These are phyloP conservation scores for Choreutis nemorana DNA, from an alignment of 2,888 invertebrate species.

Conservation along the genomic window DNA sequence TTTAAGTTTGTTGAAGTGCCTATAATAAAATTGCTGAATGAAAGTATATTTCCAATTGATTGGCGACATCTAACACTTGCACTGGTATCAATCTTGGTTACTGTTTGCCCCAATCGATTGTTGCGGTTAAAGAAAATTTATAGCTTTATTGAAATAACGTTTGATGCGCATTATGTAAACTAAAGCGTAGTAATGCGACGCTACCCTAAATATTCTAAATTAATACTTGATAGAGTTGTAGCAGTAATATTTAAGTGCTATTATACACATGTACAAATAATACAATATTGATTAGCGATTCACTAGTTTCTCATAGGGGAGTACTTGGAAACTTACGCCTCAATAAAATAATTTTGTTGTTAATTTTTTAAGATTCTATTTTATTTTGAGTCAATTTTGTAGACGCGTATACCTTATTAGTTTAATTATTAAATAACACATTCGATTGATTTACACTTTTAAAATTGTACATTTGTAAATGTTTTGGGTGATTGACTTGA, in stretches of 20 bases:
- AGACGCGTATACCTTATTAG: constrained; percentile 38
- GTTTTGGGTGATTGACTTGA: too few relatives aligned
- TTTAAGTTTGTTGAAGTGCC: too few relatives aligned
- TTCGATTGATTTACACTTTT: constrained; percentile 1
- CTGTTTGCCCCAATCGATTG: too few relatives aligned
- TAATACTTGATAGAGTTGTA: constrained; percentile 41
- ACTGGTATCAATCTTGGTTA: too few relatives aligned
- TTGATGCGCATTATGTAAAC: neutral
- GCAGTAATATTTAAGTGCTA: constrained; percentile 47
- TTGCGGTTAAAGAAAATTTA: neutral
- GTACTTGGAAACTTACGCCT: constrained; percentile 21
- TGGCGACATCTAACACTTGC: too few relatives aligned
- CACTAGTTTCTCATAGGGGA: constrained; percentile 36
- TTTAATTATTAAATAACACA: constrained; percentile 36
- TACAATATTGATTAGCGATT: constrained; percentile 51
- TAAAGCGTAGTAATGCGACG: constrained; percentile 6
- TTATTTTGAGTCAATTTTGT: constrained; percentile 45
- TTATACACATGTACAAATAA: constrained; percentile 56
- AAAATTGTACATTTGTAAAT: constrained; percentile 25
- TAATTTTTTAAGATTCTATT: constrained; percentile 56
- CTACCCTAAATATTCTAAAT: constrained; percentile 37
- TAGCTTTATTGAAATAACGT: neutral
- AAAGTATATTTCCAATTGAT: too few relatives aligned
- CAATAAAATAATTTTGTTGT: constrained; percentile 43
- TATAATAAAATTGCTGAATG: too few relatives aligned